A percentile compares a stretch with the other conserved stretches of the same genome.
Evolutionary conservation across 2,113 vertebrate species (phyloP).

Genomic region (Eclectus roratus): DNA sequence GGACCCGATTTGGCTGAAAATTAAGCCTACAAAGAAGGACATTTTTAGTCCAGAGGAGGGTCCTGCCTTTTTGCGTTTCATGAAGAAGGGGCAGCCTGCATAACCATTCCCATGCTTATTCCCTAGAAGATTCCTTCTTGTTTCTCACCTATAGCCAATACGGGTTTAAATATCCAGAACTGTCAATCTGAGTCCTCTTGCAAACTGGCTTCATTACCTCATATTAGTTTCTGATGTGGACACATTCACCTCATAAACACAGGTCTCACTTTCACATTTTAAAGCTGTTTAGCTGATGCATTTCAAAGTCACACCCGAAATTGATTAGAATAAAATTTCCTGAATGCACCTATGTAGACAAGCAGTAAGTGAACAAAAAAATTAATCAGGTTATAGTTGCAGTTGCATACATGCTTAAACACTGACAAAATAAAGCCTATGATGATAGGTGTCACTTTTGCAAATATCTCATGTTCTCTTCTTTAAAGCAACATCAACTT

Average conservation of each 20-base stretch:
- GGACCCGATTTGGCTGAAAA: not conserved
- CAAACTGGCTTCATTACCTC: not conserved
- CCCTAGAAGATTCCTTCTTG: not conserved
- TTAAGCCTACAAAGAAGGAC: not conserved
- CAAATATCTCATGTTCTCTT: not conserved
- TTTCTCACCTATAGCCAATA: not conserved
- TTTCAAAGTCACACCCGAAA: not conserved
- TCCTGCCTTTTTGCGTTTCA: not conserved
- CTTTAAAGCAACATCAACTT: not conserved
- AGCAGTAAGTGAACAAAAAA: not conserved
- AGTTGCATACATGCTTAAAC: not conserved
- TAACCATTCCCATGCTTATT: not conserved
- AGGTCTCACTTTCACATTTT: not conserved
- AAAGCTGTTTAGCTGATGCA: not conserved
- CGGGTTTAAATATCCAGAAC: not conserved
- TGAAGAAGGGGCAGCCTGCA: not conserved
- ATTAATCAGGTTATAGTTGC: not conserved
- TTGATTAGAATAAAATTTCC: not conserved
- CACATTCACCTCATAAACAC: not conserved
- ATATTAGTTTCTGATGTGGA: not conserved
- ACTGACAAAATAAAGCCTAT: not conserved
- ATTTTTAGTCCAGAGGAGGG: not conserved
- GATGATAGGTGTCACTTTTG: not conserved
- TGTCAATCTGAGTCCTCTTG: not conserved
- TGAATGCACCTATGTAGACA: not conserved